Evolutionary conservation across 2,888 invertebrate genomes (phyloP), one percentile per base, ranked within the genome.

Genomic region (Cosmia trapezina): DNA sequence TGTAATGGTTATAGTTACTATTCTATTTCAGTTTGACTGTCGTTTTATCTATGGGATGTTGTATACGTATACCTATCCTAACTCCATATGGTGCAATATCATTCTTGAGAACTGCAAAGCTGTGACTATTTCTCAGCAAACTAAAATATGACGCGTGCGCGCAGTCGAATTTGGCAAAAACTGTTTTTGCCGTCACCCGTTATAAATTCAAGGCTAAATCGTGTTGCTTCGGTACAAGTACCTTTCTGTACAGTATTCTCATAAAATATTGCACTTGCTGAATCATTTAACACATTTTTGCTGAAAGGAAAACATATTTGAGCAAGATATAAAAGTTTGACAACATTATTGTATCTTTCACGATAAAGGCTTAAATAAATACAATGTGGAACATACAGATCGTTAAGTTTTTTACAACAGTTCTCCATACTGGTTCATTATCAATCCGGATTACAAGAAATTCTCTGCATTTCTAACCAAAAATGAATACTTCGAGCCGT

Each of bases 401-500:
- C 19, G 37, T 54, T 33, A 33, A 17, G 12, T 56, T 59, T 56
- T 62, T 63, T 54, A 19, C n/a, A 56, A 56, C 33, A 33, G 17
- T 22, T 78, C 54, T 80, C 49, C 12, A n/a, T 22, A 28, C 33
- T 37, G 22, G 22, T 67, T 37, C 45, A 43, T 68, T 28, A 37
- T 41, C 57, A 78, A 78, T 54, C 61, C 14, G 22, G 41, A 65
- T 57, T 37, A 56, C 14, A 54, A 70, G 59, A 73, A 62, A 64
- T 67, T 62, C 28, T 60, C 41, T 51, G 56, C 37, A 68, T 70
- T 59, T 59, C 89, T 89, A 91, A 91, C 85, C 8, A 86, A 90
- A 89, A 86, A 89, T 84, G 85, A 87, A 90, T 87, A 87, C 80
- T 84, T 86, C 74, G 84, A 81, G 77, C 88, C 85, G 83, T 87